These are phyloP conservation scores for Mormyrus lacerda DNA, from an alignment of 2,113 vertebrate genomes.

Conservation along the genomic window DNA sequence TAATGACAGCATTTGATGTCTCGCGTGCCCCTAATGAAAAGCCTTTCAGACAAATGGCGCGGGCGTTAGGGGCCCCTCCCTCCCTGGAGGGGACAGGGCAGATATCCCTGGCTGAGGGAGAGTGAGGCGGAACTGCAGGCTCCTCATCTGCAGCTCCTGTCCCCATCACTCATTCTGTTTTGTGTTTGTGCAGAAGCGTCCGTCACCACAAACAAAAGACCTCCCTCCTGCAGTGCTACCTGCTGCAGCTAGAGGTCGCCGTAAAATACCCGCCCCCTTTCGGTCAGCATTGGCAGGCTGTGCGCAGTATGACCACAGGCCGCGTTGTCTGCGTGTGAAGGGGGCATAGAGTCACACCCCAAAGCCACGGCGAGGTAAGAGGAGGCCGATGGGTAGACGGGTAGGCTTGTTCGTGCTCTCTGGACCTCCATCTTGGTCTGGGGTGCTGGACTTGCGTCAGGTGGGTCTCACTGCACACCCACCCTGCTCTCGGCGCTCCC, in stretches of 20 bases:
- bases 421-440: neutral
- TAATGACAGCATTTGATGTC: conserved; percentile 13
- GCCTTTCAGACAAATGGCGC: neutral
- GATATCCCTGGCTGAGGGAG: neutral
- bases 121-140: neutral
- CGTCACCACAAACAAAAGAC: neutral
- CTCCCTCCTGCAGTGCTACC: neutral
- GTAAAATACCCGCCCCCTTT: neutral
- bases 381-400: neutral
- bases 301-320: neutral
- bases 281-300: neutral
- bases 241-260: neutral
- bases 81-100: neutral
- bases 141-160: neutral
- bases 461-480: neutral
- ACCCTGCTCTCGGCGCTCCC: neutral
- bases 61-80: neutral
- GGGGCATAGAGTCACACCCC: neutral
- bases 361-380: neutral
- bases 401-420: neutral
- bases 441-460: neutral
- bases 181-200: neutral
- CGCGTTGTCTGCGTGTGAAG: neutral
- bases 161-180: neutral
- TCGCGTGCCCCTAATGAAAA: conserved; percentile 13